Conservation (phyloP, 1,140 invertebrate species). For the Apis cerana region DNA sequence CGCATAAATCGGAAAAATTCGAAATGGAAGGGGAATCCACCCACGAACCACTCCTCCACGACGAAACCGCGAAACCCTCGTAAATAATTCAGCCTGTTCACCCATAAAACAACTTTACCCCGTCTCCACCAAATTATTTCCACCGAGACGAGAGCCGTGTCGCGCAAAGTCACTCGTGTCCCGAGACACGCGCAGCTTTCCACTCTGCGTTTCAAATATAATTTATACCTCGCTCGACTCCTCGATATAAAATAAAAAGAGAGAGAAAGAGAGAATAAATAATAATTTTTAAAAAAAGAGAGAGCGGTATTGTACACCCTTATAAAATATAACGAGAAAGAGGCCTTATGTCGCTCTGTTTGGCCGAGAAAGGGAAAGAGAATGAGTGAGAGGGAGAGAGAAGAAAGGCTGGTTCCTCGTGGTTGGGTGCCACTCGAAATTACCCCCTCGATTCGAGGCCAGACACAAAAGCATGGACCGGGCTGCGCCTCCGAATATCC, state of each 20-base stretch:
- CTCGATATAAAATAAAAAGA: too few species aligned
- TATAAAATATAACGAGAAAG: too few species aligned
- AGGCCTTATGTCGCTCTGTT: conserved; percentile 12
- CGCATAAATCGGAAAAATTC: too few species aligned
- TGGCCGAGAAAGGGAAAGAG: not conserved
- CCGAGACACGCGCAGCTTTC: not conserved
- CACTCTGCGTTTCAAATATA: not conserved
- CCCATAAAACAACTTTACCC: not conserved
- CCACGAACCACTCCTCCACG: too few species aligned
- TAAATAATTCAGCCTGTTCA: not conserved
- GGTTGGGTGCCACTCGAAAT: conserved; percentile 35
- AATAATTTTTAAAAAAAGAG: too few species aligned
- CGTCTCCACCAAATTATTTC: not conserved
- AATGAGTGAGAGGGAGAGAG: not conserved
- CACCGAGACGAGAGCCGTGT: not conserved
- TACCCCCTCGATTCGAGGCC: conserved; percentile 18
- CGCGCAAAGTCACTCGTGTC: not conserved
- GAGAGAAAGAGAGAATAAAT: too few species aligned
- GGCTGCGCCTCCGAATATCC: conserved; percentile 31
- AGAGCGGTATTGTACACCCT: too few species aligned
- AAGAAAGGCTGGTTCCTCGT: conserved; percentile 2
- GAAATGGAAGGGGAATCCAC: too few species aligned
- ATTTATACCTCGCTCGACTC: not conserved
- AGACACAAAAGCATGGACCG: conserved; percentile 36
- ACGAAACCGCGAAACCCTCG: not conserved